Conservation (phyloP, 2,113 vertebrate species). For the Sinocyclocheilus anshuiensis region DNA sequence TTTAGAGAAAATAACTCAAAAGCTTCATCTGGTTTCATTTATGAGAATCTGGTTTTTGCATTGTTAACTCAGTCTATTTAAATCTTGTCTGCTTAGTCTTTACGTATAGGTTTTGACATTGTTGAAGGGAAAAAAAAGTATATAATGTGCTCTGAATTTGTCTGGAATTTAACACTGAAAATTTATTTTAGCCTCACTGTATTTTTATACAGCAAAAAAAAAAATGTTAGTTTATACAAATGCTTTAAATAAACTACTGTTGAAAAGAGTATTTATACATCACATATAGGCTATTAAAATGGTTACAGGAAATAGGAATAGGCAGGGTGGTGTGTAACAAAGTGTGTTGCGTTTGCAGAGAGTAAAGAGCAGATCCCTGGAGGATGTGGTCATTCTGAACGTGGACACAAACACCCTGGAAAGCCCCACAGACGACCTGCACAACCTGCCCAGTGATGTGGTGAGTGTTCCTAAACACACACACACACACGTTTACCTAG, state of each 20-base stretch:
- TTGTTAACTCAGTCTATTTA: not conserved
- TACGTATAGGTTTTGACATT: not conserved
- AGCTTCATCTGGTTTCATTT: not conserved
- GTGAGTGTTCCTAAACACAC: slow-evolving; percentile 65
- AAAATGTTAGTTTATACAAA: not conserved
- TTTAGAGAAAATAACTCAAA: not conserved
- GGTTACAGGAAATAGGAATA: not conserved
- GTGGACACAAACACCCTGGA: slow-evolving; percentile 96
- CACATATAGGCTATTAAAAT: not conserved
- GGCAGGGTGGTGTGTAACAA: not conserved
- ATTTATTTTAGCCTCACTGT: not conserved
- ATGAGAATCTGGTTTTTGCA: not conserved
- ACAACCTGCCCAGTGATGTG: slow-evolving; percentile 91
- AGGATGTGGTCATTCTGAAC: slow-evolving; percentile 94
- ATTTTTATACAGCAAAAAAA: not conserved
- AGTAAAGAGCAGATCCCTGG: slow-evolving; percentile 88
- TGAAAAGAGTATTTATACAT: not conserved
- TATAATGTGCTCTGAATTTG: not conserved
- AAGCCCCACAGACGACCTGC: slow-evolving; percentile 91
- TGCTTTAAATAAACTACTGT: not conserved
- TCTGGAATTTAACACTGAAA: not conserved
- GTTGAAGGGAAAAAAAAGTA: not conserved
- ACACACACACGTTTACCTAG: slow-evolving; percentile 1
- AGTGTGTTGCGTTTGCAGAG: slow-evolving; percentile 72
- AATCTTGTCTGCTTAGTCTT: not conserved